Percentiles rank a stretch among this genome's conserved stretches.
Evolutionary conservation across 2,888 invertebrate species (phyloP).

Genomic region (Ormyrus thymus): DNA sequence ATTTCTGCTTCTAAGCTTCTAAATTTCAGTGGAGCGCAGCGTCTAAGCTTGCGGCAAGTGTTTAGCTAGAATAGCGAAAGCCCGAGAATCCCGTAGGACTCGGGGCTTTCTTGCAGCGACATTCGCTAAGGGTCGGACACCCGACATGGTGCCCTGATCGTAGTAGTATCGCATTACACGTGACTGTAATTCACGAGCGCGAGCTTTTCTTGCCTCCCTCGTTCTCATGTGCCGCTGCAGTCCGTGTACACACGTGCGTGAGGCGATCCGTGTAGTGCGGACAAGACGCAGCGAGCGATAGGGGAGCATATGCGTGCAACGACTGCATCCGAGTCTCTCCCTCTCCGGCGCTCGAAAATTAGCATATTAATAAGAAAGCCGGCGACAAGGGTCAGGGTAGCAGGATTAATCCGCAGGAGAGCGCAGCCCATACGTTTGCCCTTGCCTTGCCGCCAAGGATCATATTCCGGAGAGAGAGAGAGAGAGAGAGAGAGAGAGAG

Average conservation of each 20-base stretch:
- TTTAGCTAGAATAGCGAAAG: neutral
- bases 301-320: slow-evolving; percentile 12
- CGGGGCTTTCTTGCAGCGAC: neutral
- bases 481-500: slow-evolving; percentile 2
- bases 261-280: slow-evolving; percentile 1
- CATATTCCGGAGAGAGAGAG: slow-evolving; percentile 4
- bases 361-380: slow-evolving; percentile 75
- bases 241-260: no score
- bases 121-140: neutral
- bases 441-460: slow-evolving; percentile 7
- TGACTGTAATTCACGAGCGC: slow-evolving; percentile 64
- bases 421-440: neutral
- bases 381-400: slow-evolving; percentile 74
- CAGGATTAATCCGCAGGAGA: slow-evolving; percentile 70
- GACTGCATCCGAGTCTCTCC: neutral
- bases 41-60: neutral
- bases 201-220: slow-evolving; percentile 14
- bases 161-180: slow-evolving; percentile 74
- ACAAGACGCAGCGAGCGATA: neutral
- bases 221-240: neutral
- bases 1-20: neutral
- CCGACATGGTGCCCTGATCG: slow-evolving; percentile 69
- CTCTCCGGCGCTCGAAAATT: slow-evolving; percentile 63
- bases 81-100: slow-evolving; percentile 7
- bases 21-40: no score